Percentiles rank a stretch among this genome's conserved stretches.
Evolutionary conservation across 2,888 invertebrate genomes (phyloP).

Genomic region (Coleophora deauratella): DNA sequence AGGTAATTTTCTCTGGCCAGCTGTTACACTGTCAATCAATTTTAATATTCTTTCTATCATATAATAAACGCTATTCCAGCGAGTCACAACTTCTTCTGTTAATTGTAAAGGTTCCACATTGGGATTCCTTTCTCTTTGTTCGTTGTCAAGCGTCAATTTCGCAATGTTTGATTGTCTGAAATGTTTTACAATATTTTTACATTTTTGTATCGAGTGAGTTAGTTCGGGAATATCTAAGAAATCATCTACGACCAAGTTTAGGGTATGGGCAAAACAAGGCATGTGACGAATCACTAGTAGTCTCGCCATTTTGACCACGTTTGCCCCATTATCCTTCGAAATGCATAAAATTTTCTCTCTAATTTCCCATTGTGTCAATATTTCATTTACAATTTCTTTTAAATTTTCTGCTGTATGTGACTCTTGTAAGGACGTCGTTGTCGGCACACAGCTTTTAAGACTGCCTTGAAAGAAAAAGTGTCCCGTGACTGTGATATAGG

Average conservation of each 20-base stretch:
- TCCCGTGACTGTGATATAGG: conserved; percentile 8
- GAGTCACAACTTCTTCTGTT: conserved; percentile 5
- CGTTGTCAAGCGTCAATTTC: conserved; percentile 1
- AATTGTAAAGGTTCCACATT: too few species aligned
- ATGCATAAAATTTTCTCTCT: conserved; percentile 5
- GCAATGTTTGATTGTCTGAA: conserved; percentile 8
- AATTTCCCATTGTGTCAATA: conserved; percentile 8
- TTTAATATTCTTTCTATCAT: conserved; percentile 7
- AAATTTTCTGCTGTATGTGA: conserved; percentile 9
- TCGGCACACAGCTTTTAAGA: conserved; percentile 3
- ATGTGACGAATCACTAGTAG: conserved; percentile 4
- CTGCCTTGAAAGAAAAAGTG: conserved; percentile 5
- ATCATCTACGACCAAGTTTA: conserved; percentile 7
- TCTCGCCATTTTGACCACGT: conserved; percentile 9
- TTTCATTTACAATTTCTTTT: conserved; percentile 4
- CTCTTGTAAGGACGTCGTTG: conserved; percentile 5
- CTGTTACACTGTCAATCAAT: conserved; percentile 5
- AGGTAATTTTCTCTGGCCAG: conserved; percentile 4
- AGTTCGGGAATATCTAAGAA: conserved; percentile 6
- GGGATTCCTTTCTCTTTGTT: conserved; percentile 6
- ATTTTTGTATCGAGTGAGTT: conserved; percentile 9
- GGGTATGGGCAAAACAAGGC: conserved; percentile 9
- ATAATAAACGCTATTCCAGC: conserved; percentile 8
- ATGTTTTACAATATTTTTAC: conserved; percentile 6
- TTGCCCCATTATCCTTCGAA: conserved; percentile 7